Base-by-base conservation (phyloP, 2,888 invertebrate genomes). In the Drymonia ruficornis region DNA sequence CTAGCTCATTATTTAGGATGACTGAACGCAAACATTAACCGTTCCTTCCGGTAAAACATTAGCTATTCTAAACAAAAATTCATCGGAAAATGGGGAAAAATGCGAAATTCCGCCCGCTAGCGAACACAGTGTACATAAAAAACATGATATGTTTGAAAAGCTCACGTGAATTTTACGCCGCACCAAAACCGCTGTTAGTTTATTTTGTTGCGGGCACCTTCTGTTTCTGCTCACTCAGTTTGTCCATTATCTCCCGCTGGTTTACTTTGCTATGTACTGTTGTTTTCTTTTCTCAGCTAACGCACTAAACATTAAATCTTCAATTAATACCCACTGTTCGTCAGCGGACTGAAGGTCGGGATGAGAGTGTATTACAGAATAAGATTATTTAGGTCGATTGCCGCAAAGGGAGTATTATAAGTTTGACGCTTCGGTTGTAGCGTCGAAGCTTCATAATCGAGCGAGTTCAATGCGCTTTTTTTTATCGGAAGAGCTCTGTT, bases 191-290 rank as follows among this genome's bases (percentile, higher is more conserved):
- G 46, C 55, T 52, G 40, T 29, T 54, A 51, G 78, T 82, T 82
- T 87, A 84, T 87, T 88, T 85, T 85, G 52, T 80, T 74, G 63
- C 70, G 54, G 70, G 81, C 91, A 63, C 80, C 93, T 74, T 87
- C 92, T 80, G 93, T 88, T 86, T 90, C 88, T 55, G 74, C 91
- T 84, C 94, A 94, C 67, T 94, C 93, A 50, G 78, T 89, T 54
- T 91, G 88, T 84, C 93, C 94, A 82, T 94, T 94, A 84, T 88
- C 93, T 66, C 79, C 74, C 65, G 76, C 78, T 74, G 79, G 80
- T 85, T 86, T 86, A 83, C 76, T 83, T 86, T 80, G 75, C 73
- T 68, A 74, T 45, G 12, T 67, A 72, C 65, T 65, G 70, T 65
- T 85, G 75, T 85, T 83, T 83, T 81, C 70, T 76, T 76, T 68